These are phyloP conservation scores for Periophthalmus magnuspinnatus DNA, from an alignment of 2,797 vertebrate species.

Conservation along the genomic window DNA sequence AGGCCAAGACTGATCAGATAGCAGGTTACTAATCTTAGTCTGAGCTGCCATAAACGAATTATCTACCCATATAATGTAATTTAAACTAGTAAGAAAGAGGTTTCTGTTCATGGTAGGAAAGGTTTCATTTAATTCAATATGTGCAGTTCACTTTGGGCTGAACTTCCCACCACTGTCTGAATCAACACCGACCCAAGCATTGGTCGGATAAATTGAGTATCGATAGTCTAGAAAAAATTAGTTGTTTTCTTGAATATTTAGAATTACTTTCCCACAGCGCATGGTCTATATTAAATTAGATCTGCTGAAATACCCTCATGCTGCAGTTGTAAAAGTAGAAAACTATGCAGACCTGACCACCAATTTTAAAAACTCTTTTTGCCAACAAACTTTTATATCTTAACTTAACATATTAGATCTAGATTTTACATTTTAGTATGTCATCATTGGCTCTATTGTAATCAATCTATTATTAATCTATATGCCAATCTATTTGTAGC, in stretches of 20 bases:
- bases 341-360: not conserved
- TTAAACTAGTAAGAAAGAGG: constrained; percentile 42
- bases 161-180: constrained; percentile 44
- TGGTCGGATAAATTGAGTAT: not conserved
- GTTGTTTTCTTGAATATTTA: not conserved
- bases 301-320: not conserved
- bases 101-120: constrained; percentile 36
- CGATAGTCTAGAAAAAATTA: not conserved
- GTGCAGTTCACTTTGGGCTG: constrained; percentile 31
- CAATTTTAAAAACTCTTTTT: not conserved
- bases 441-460: too few relatives aligned
- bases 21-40: constrained; percentile 54
- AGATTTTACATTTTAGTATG: too few relatives aligned
- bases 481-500: too few relatives aligned
- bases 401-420: too few relatives aligned
- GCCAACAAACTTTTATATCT: too few relatives aligned
- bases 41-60: constrained; percentile 58
- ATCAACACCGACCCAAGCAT: constrained; percentile 23
- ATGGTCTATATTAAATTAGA: not conserved
- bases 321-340: not conserved
- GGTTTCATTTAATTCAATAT: constrained; percentile 45
- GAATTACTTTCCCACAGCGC: not conserved
- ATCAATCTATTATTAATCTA: too few relatives aligned
- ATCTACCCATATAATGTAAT: constrained; percentile 48
- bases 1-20: constrained; percentile 52